Base-by-base conservation (phyloP, 2,113 vertebrate species). In the Percopsis transmontana region DNA sequence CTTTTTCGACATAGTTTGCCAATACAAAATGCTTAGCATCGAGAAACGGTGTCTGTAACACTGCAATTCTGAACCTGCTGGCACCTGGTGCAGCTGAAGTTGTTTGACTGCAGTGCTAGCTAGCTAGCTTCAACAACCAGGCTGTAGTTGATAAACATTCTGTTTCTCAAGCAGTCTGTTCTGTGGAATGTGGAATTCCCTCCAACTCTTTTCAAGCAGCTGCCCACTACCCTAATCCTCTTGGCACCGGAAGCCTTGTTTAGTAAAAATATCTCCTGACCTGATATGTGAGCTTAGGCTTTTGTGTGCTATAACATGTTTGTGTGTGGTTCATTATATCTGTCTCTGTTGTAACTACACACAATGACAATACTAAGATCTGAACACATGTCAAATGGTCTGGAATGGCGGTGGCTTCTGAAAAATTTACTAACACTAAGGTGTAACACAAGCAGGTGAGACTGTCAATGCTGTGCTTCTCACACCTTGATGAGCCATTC, bases 231-330 rank as follows among this genome's bases (percentile, higher is more conserved):
- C 60, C 52, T 86, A 88, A 88, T 86, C 87, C 79, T 62, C 57
- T 81, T 47, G 80, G 66, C 64, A 41, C 24, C 66, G 42, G 56
- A 80, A 65, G 66, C 75, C 83, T 79, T 77, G 78, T 87, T 82
- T 79, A 67, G 76, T 62, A 56, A 85, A 70, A 74, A 85, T 62
- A 82, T 74, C 65, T 68, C 70, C 63, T 82, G 83, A 79, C 79
- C 76, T 80, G 64, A 83, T 86, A 81, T 44, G 5, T 47, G 39
- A 73, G 42, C 27, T 23, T 50, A 8, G 50, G 61, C 39, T 21
- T 80, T 51, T 68, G 51, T 72, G 78, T 68, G 58, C 66, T 20
- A 14, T 60, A 72, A 76, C 65, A 68, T 68, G 70, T 83, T 68
- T 85, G 50, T 48, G 48, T 77, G 21, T 59, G 45, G 56, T 27